Base-by-base conservation (phyloP, 2,113 vertebrate genomes). In the Chaenocephalus aceratus region DNA sequence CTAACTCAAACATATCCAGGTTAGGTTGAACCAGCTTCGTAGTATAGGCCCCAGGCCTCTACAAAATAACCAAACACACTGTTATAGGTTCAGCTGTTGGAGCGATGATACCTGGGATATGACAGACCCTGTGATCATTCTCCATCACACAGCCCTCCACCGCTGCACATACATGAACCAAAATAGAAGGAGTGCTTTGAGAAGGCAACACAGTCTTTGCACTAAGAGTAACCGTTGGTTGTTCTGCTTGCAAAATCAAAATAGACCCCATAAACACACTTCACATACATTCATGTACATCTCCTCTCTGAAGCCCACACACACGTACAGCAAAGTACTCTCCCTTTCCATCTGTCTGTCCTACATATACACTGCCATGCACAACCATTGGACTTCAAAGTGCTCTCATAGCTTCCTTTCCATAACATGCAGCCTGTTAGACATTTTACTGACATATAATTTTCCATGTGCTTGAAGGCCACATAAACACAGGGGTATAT, bases 401-500 rank as follows among this genome's bases (percentile, higher is more conserved):
- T 59, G 51, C n/a, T 72, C 70, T 75, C 30, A 52, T 48, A 83
- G 54, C 72, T 75, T 84, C 83, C 62, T 80, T 67, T 92, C 74
- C 80, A 57, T 88, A 86, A 80, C 77, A 53, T 75, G 30, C 14
- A 68, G 61, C 67, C 71, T 75, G 73, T 86, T 85, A 69, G 83
- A 87, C 73, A 75, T 89, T 89, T 92, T 83, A 86, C 87, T 77
- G 76, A 76, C 84, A 82, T 91, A 61, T 92, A 90, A 93, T 93
- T 93, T 93, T 82, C 76, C 75, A 73, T 82, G 88, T 82, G 78
- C 81, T 77, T n/a, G 13, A 68, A 80, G 82, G 81, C 89, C 91
- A 89, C 86, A 92, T 92, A 91, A 91, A 89, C 67, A 92, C 66
- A 88, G 65, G 54, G 56, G 65, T 88, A 87, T 91, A 86, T 84